Conservation (phyloP, 2,888 invertebrate genomes). For the Leptinotarsa rubiginosa region DNA sequence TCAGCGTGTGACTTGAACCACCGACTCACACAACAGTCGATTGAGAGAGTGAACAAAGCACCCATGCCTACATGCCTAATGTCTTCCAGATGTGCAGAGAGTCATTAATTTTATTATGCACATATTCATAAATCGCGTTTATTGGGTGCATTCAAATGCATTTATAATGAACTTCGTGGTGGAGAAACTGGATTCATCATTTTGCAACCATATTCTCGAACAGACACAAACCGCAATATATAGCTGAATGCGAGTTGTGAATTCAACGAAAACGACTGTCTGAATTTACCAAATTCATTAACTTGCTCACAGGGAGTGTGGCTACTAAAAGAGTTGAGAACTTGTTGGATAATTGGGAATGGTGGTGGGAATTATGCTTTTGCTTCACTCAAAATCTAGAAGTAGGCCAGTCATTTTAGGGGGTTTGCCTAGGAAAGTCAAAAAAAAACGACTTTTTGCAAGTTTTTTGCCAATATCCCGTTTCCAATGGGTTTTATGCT, state of each 20-base stretch:
- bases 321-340: no score
- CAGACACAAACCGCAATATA: background rate
- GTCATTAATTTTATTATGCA: background rate
- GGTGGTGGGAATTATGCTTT: no score
- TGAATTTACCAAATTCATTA: background rate
- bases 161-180: background rate
- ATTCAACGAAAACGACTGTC: background rate
- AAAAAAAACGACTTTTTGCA: no score
- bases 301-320: background rate
- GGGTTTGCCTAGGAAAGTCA: no score
- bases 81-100: background rate
- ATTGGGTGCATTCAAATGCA: background rate
- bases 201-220: background rate
- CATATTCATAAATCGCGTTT: background rate
- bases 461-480: no score
- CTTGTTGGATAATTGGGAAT: no score
- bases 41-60: no score
- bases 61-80: background rate
- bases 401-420: no score
- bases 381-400: no score
- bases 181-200: background rate
- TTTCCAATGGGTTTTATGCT: no score
- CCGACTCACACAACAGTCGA: no score
- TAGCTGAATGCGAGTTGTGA: background rate
- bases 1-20: no score